A percentile compares a stretch with the other conserved stretches of the same genome.
phyloP scores from a whole-genome alignment of 2,113 vertebrate genomes.

The Ictidomys tridecemlineatus region DNA sequence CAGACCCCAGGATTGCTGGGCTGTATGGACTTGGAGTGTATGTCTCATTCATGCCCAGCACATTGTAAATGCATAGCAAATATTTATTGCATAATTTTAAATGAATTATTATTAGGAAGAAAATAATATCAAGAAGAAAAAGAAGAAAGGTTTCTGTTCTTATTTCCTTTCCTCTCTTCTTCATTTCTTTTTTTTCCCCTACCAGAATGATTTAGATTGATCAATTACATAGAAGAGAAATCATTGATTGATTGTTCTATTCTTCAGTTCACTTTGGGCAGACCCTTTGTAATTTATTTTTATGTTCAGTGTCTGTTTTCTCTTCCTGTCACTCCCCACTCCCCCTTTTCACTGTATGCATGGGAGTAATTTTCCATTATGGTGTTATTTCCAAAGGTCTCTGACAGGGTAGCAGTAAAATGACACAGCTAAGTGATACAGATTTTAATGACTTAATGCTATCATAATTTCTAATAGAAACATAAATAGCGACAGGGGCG shows the following conservation, averaged over 20 bases:
- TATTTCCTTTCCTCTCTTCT: too few relatives aligned
- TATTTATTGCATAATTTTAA: not conserved
- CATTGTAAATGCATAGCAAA: not conserved
- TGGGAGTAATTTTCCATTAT: conserved; percentile 62
- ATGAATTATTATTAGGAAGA: conserved; percentile 1
- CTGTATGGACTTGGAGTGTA: not conserved
- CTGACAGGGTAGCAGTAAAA: conserved; percentile 50
- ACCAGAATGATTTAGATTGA: not conserved
- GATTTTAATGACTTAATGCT: conserved; percentile 73
- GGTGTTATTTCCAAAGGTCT: conserved; percentile 57
- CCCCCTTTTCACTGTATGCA: conserved; percentile 40
- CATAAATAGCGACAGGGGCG: conserved; percentile 48
- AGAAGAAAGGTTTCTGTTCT: not conserved
- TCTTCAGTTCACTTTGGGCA: not conserved
- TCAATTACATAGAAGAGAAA: not conserved
- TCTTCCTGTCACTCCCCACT: not conserved
- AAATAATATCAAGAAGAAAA: not conserved
- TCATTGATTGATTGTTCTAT: not conserved
- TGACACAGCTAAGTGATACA: conserved; percentile 74
- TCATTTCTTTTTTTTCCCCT: not conserved
- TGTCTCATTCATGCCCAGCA: not conserved
- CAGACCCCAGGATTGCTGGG: not conserved
- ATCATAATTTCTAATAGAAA: conserved; percentile 63
- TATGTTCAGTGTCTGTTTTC: conserved; percentile 30
- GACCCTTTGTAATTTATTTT: conserved; percentile 14